Percentiles rank a stretch among this genome's conserved stretches.
Conservation (phyloP, 2,113 vertebrate species). For the Ursus arctos region DNA sequence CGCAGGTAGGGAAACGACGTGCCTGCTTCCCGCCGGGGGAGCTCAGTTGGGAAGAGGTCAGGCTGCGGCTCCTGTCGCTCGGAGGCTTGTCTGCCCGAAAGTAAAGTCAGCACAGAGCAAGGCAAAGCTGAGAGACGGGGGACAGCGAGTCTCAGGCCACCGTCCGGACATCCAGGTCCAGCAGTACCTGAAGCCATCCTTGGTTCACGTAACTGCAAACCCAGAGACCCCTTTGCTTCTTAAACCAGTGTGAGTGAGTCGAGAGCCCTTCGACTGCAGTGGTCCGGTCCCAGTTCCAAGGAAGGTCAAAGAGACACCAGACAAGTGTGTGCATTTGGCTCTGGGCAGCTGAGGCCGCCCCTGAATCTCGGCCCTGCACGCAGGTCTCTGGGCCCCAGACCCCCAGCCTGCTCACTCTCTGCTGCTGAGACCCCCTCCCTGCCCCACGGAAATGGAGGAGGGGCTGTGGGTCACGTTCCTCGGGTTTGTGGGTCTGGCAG, state of each 20-base stretch:
- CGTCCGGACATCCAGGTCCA: not conserved
- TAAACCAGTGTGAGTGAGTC: too few relatives aligned
- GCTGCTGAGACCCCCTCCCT: not conserved
- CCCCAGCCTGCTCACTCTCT: not conserved
- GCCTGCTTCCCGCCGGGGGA: not conserved
- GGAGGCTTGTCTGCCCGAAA: not conserved
- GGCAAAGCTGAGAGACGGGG: too few relatives aligned
- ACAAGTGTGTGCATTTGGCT: rapidly evolving
- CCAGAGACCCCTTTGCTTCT: not conserved
- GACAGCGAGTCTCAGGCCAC: rapidly evolving
- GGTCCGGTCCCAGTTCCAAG: not conserved
- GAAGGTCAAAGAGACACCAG: not conserved
- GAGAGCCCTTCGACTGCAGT: not conserved
- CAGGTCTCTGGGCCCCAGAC: not conserved
- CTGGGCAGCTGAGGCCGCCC: not conserved
- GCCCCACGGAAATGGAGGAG: rapidly evolving
- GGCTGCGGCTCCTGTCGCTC: not conserved
- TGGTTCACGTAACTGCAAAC: not conserved
- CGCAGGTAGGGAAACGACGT: not conserved
- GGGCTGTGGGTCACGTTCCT: not conserved
- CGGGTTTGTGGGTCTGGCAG: not conserved
- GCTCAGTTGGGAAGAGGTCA: not conserved
- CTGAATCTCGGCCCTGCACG: rapidly evolving
- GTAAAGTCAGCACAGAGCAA: not conserved
- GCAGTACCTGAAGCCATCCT: not conserved